Conservation (phyloP, 1,140 invertebrate genomes). For the Ceratitis capitata region DNA sequence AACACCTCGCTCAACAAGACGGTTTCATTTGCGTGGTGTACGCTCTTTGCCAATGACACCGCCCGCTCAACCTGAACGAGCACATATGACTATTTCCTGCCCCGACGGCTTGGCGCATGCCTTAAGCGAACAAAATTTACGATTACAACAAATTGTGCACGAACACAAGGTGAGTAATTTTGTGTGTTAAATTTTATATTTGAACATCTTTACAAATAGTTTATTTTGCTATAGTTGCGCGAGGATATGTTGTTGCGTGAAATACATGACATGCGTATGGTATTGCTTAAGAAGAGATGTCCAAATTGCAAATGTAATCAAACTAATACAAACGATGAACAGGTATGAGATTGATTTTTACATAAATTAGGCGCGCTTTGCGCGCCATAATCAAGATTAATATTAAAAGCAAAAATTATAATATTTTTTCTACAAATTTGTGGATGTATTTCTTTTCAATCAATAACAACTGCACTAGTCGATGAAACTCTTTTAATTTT, state of each 20-base stretch:
- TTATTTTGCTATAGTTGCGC: conserved; percentile 68
- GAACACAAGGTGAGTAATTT: conserved; percentile 75
- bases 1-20: too few species aligned
- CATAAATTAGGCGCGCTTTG: background rate
- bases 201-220: conserved; percentile 49
- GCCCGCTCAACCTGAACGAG: conserved; percentile 50
- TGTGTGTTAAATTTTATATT: background rate
- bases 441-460: too few species aligned
- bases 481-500: too few species aligned
- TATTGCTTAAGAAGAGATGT: conserved; percentile 77
- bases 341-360: conserved; percentile 53
- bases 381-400: background rate
- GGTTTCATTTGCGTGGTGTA: conserved; percentile 48
- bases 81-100: conserved; percentile 62
- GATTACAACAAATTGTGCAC: conserved; percentile 81
- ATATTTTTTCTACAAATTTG: too few species aligned
- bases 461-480: too few species aligned
- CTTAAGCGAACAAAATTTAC: conserved; percentile 79
- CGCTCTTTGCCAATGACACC: conserved; percentile 59
- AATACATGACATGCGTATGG: conserved; percentile 75
- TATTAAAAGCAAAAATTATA: background rate
- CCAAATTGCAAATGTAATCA: conserved; percentile 66
- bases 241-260: conserved; percentile 77
- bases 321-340: conserved; percentile 56
- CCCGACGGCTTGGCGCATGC: conserved; percentile 84